Evolutionary conservation across 2,113 vertebrate genomes (phyloP).

Genomic region (Chionis minor): DNA sequence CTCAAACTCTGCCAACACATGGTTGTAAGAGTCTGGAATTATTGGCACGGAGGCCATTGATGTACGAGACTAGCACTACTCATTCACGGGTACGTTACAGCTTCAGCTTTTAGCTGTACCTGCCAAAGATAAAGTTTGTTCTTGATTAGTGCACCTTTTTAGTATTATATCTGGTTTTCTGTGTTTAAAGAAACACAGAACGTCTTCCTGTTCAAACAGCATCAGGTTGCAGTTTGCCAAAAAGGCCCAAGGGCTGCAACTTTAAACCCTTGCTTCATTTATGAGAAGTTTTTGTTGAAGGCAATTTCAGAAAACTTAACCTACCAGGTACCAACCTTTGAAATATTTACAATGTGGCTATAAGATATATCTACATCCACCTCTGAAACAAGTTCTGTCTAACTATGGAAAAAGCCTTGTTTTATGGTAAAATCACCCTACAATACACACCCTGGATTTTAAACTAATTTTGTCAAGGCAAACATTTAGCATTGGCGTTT

Average conservation of each 20-base stretch:
- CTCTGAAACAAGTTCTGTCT: not conserved
- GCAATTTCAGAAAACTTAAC: not conserved
- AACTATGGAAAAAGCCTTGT: rapidly evolving
- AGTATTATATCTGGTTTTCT: not conserved
- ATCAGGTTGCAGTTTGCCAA: not conserved
- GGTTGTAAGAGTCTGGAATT: constrained; percentile 83
- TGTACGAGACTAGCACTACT: not conserved
- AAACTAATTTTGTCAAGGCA: not conserved
- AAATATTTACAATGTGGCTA: not conserved
- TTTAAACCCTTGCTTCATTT: not conserved
- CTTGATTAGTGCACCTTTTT: not conserved
- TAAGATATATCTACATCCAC: not conserved
- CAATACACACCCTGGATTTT: rapidly evolving
- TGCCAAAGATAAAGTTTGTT: not conserved
- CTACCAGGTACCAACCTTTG: too few relatives aligned
- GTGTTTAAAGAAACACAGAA: not conserved
- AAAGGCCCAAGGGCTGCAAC: not conserved
- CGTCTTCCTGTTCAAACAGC: not conserved
- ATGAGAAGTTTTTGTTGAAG: rapidly evolving
- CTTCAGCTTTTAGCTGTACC: not conserved
- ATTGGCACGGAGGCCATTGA: constrained; percentile 78
- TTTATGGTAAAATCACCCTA: not conserved
- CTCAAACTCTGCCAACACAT: constrained; percentile 91
- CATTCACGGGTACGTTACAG: not conserved
- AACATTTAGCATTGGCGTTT: not conserved